Base-by-base conservation (phyloP, 1,140 invertebrate species). In the Eulimnadia texana region DNA sequence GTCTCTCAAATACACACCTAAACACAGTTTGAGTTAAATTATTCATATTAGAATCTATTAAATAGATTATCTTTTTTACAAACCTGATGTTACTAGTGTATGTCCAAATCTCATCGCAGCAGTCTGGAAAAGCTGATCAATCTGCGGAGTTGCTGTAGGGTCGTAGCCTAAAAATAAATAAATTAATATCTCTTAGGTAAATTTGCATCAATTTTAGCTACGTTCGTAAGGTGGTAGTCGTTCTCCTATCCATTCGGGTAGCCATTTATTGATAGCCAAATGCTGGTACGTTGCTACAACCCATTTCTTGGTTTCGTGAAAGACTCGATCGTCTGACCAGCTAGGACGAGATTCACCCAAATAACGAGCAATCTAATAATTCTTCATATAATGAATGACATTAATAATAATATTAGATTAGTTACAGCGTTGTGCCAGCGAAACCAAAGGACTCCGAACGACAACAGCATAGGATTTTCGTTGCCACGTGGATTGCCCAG, bases 31-130 rank as follows among this genome's bases (percentile, higher is more conserved):
- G 16, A 16, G 16, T 42, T 42, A 54, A 11, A 11, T 13, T 54
- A 54, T 54, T 20, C 13, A 25, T 11, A 23, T 22, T 57, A 57
- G 19, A 57, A 57, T 0, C n/a, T 29, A 23, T 19, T 3, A 29
- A 2, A 3, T 13, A 54, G 20, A 54, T 22, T 16, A 22, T 16
- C 24, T n/a, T 1, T 49, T 54, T 19, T 16, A 3, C 20, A n/a
- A 66, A 64, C 72, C 80, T 25, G 77, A 72, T 24, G 78, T 74
- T 16, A 81, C 79, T 20, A 83, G 66, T 2, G 83, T 81, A 67
- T 84, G 81, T 2, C 82, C 82, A 70, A 83, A 85, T 62, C 82
- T 71, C 72, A 84, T 82, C 2, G 83, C 83, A 13, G 82, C 81
- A 3, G 81, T 73, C 69, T 84, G 82, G 68, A 85, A 85, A 61